Conservation (phyloP, 2,888 invertebrate species). For the Xylota segnis region DNA sequence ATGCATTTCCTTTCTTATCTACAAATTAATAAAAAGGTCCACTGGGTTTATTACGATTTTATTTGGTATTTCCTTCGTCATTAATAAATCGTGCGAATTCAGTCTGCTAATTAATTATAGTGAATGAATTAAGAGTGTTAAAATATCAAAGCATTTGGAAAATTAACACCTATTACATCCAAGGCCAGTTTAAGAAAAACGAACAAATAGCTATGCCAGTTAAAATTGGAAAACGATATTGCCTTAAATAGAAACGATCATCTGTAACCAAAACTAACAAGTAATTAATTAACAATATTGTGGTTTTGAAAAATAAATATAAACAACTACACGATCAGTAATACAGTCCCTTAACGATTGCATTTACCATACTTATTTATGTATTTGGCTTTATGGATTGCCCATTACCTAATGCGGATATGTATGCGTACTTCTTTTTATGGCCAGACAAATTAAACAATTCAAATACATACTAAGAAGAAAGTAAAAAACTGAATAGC, state of each 20-base stretch:
- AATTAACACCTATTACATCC: constrained; percentile 17
- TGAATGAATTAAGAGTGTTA: background rate
- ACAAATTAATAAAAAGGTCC: background rate
- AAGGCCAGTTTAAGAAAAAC: constrained; percentile 2
- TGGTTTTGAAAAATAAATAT: no score
- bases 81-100: background rate
- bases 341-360: background rate
- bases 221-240: background rate
- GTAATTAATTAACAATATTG: background rate
- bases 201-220: background rate
- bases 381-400: no score
- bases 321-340: background rate
- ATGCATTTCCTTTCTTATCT: background rate
- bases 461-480: background rate
- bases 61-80: background rate
- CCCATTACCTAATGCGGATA: no score
- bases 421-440: no score
- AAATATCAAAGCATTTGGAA: background rate
- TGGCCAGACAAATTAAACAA: background rate
- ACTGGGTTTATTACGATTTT: background rate
- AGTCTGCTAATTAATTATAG: background rate
- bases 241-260: background rate
- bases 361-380: background rate
- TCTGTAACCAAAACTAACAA: constrained; percentile 3
- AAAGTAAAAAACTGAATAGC: background rate